phyloP scores from a whole-genome alignment of 2,113 vertebrate genomes.

The Thamnophis sirtalis region DNA sequence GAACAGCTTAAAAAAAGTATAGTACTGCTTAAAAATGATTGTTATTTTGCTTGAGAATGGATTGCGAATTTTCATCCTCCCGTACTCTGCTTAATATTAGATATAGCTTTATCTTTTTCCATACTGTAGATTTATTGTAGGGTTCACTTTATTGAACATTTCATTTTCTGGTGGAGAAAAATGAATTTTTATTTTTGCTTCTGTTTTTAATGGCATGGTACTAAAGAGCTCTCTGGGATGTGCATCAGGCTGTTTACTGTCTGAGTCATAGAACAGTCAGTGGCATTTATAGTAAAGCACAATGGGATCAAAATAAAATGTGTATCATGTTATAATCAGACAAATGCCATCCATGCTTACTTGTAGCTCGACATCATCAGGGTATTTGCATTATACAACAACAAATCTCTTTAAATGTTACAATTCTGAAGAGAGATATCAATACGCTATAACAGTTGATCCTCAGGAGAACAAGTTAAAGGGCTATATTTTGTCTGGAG shows the following conservation, averaged over 20 bases:
- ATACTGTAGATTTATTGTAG: background rate
- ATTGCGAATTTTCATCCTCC: background rate
- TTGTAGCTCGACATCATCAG: background rate
- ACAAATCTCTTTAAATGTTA: background rate
- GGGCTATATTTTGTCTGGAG: background rate
- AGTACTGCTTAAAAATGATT: background rate
- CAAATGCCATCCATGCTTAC: background rate
- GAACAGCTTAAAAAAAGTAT: background rate
- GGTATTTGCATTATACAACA: background rate
- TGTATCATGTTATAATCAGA: background rate
- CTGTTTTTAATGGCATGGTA: background rate
- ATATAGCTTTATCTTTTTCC: background rate
- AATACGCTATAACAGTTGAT: background rate
- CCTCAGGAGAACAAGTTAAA: background rate
- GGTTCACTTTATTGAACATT: background rate
- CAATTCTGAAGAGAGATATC: background rate
- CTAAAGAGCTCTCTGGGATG: background rate
- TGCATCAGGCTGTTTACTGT: background rate
- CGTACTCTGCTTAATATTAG: background rate
- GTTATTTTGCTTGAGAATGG: background rate
- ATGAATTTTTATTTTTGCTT: background rate
- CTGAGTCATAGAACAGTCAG: background rate
- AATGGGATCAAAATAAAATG: background rate
- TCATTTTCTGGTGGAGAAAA: background rate
- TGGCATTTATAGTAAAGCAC: background rate